These are phyloP conservation scores for Perca fluviatilis DNA, from an alignment of 2,113 vertebrate genomes.

Conservation along the genomic window DNA sequence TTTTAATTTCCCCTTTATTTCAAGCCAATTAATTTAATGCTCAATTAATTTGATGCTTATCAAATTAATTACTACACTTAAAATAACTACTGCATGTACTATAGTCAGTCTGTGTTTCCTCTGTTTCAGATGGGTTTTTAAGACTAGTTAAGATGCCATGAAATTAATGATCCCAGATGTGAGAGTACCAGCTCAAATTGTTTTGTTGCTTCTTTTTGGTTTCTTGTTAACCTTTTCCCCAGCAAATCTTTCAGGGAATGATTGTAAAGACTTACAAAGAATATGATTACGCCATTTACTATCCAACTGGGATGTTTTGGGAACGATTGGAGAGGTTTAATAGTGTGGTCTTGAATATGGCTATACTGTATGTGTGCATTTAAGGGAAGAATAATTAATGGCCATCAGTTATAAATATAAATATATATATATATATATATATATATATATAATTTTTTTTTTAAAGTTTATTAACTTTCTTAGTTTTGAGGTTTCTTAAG, in stretches of 20 bases:
- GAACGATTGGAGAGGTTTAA: neutral
- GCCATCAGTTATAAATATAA: neutral
- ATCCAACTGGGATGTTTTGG: too few species aligned
- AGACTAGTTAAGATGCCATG: conserved; percentile 44
- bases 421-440: too few species aligned
- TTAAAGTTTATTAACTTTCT: neutral
- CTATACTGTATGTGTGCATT: neutral
- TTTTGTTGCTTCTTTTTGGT: conserved; percentile 8
- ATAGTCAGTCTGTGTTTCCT: conserved; percentile 43
- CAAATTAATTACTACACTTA: conserved; percentile 70
- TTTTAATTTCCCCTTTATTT: conserved; percentile 72
- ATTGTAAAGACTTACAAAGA: too few species aligned
- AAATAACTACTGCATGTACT: conserved; percentile 61
- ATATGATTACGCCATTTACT: too few species aligned
- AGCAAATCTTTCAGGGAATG: neutral
- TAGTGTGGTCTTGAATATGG: neutral
- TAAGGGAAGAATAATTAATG: neutral
- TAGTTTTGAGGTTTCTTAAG: neutral
- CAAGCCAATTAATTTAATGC: conserved; percentile 64
- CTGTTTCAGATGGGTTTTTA: conserved; percentile 52
- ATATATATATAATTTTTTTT: neutral
- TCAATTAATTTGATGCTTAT: conserved; percentile 62
- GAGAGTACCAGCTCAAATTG: neutral
- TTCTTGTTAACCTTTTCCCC: neutral
- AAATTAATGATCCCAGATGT: conserved; percentile 29